Conservation (phyloP, 2,888 invertebrate species). For the Tetropium fuscum region DNA sequence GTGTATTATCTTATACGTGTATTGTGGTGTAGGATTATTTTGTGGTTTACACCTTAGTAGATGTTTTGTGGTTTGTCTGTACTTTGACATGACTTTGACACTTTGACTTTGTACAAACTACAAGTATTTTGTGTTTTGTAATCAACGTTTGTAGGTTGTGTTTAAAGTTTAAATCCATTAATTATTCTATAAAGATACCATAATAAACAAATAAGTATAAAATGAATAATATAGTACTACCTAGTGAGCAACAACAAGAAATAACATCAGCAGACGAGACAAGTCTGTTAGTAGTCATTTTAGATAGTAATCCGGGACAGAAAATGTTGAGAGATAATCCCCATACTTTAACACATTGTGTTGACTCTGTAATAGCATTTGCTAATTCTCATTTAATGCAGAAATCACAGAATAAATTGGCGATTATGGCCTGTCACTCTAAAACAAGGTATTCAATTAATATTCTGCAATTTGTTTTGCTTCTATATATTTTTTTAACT, state of each 20-base stretch:
- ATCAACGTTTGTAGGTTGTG: too few species aligned
- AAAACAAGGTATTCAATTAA: slow-evolving; percentile 71
- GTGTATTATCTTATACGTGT: too few species aligned
- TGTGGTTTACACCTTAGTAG: too few species aligned
- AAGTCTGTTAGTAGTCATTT: slow-evolving; percentile 81
- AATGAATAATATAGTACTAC: slow-evolving; percentile 57
- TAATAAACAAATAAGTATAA: slow-evolving; percentile 16
- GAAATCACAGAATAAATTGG: slow-evolving; percentile 86
- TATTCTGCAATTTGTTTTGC: background rate
- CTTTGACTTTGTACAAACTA: too few species aligned
- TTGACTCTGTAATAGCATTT: slow-evolving; percentile 91
- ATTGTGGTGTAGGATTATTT: too few species aligned
- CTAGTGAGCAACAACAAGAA: slow-evolving; percentile 51
- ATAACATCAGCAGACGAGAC: slow-evolving; percentile 67
- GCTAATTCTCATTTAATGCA: slow-evolving; percentile 95
- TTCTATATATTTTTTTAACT: slow-evolving; percentile 56
- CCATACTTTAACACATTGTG: slow-evolving; percentile 79
- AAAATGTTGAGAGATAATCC: slow-evolving; percentile 83
- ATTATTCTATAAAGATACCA: too few species aligned
- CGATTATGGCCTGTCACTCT: slow-evolving; percentile 90
- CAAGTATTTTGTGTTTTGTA: too few species aligned
- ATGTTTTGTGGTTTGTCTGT: too few species aligned
- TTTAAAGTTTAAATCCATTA: too few species aligned
- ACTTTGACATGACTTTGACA: too few species aligned
- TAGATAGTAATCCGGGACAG: slow-evolving; percentile 92